These are phyloP conservation scores for Mormyrops boulengeri DNA, from an alignment of 2,797 vertebrate genomes.

Conservation along the genomic window DNA sequence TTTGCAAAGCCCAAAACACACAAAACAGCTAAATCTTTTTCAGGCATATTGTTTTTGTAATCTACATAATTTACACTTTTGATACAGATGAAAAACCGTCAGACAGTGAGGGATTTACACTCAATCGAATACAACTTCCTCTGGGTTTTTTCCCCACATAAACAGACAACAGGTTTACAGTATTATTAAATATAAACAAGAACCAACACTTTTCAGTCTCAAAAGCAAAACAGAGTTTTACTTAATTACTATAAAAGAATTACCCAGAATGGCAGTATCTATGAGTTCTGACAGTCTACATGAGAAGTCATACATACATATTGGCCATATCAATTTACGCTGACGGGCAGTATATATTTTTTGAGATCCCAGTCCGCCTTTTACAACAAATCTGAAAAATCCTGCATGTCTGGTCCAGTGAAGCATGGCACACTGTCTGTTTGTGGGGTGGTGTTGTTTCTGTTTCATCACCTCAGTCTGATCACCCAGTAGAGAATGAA, in stretches of 20 bases:
- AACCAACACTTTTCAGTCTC: background rate
- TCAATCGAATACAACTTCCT: background rate
- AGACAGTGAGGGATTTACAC: background rate
- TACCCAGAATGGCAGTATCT: conserved; percentile 1
- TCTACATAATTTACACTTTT: background rate
- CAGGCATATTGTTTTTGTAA: background rate
- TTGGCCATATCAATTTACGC: background rate
- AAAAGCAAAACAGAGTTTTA: background rate
- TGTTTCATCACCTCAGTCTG: conserved; percentile 60
- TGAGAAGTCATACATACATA: background rate
- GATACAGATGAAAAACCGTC: background rate
- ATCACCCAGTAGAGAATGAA: conserved; percentile 94
- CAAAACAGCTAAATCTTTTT: background rate
- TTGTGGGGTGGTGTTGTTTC: background rate
- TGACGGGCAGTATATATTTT: background rate
- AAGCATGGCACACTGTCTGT: conserved; percentile 29
- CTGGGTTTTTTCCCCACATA: background rate
- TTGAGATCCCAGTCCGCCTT: background rate
- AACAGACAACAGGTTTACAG: background rate
- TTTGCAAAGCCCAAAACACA: background rate
- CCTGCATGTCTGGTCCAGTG: conserved; percentile 18
- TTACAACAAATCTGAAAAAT: conserved; percentile 37
- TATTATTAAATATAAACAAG: background rate
- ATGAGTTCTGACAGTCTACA: background rate
- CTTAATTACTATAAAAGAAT: background rate